These are phyloP conservation scores for Meandrusa payeni DNA, from an alignment of 2,888 invertebrate genomes.

Conservation along the genomic window DNA sequence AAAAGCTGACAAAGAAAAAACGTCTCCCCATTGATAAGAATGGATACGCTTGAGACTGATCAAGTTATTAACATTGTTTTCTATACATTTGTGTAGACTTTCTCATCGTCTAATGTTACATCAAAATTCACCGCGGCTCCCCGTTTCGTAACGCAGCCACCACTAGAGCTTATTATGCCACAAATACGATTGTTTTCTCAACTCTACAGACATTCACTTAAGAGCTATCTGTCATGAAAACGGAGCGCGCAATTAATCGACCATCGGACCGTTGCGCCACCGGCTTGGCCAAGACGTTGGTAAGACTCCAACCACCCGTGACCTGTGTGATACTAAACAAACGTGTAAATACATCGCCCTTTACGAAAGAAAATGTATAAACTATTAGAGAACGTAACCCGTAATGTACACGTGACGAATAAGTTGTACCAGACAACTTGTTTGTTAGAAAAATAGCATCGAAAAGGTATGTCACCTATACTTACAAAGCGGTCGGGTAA, in stretches of 20 bases:
- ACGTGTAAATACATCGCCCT: slow-evolving; percentile 25
- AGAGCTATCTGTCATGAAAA: slow-evolving; percentile 49
- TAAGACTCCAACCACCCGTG: slow-evolving; percentile 33
- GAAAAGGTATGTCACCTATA: slow-evolving; percentile 54
- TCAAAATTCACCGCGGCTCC: slow-evolving; percentile 26
- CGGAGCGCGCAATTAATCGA: slow-evolving; percentile 60
- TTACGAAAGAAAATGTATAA: background rate
- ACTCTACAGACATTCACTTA: slow-evolving; percentile 28
- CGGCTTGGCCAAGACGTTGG: slow-evolving; percentile 41
- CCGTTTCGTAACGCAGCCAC: slow-evolving; percentile 37
- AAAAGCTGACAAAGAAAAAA: no score
- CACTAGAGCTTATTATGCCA: slow-evolving; percentile 38
- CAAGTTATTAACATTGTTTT: background rate
- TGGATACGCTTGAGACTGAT: no score
- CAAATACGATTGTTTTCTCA: slow-evolving; percentile 28
- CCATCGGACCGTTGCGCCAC: slow-evolving; percentile 56
- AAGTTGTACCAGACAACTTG: slow-evolving; percentile 28
- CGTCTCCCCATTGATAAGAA: no score
- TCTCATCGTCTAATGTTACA: slow-evolving; percentile 14
- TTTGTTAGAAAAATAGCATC: slow-evolving; percentile 49
- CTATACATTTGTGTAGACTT: background rate
- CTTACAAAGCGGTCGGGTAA: slow-evolving; percentile 38
- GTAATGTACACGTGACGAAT: slow-evolving; percentile 35
- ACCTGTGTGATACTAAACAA: slow-evolving; percentile 34
- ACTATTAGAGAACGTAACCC: slow-evolving; percentile 13